Base-by-base conservation (phyloP, 2,888 invertebrate genomes). In the Rhabditophanes sp. region DNA sequence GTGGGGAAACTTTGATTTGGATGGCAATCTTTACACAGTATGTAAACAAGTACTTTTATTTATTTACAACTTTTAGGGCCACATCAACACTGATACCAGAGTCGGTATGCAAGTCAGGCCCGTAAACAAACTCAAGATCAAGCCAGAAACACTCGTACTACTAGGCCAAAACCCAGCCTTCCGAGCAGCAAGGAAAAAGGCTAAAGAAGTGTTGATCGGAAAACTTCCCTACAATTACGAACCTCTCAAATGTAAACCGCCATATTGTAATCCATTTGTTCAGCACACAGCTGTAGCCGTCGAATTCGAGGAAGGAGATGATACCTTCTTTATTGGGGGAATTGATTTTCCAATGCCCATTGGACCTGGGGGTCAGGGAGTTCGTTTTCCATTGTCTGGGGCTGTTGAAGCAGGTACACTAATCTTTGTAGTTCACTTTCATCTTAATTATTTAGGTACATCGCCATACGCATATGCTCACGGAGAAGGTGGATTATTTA, bases 211-310 rank as follows among this genome's bases (percentile, higher is more conserved):
- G 1, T 48, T 53, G 5, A 49, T 58, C n/a, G 56, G 53, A 16
- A 33, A 51, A 14, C 43, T 58, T 30, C 58, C 58, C 11, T 54
- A 56, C 27, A 56, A 56, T 21, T 58, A 53, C 30, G 50, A 53
- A 35, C 58, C 58, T 16, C 48, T 56, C 29, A 50, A 48, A 24
- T 58, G 58, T 41, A 56, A 57, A 25, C 58, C 58, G 5, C 58
- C 58, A 32, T 56, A 56, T 33, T 58, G 58, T 41, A 58, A 58
- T 33, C 58, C 58, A 5, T 58, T 58, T 39, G 55, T 57, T 4
- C 52, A 53, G 34, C 47, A 48, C 28, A 36, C 49, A 11, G 58
- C 46, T 28, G 52, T 56, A 1, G 58, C 46, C 6, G 53, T 53
- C 4, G 56, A 58, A 42, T 46, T 57, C 1, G 55, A 56, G 25